Conservation (phyloP, 2,888 invertebrate genomes). For the Drosophila koepferae region DNA sequence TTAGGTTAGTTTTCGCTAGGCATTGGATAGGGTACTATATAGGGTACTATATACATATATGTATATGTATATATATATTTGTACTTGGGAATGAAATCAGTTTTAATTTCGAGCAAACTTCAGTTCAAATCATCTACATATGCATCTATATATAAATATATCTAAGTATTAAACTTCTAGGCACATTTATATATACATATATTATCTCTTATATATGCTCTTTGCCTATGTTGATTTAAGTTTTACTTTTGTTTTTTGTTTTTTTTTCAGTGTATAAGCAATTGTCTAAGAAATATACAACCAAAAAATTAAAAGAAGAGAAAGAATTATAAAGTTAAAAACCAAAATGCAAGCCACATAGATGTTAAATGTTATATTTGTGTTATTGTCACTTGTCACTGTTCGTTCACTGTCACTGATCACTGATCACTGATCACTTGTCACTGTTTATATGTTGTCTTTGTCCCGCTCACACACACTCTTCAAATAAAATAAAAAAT, state of each 20-base stretch:
- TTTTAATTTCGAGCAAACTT: slow-evolving; percentile 45
- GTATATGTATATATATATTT: not conserved
- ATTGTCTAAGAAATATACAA: not conserved
- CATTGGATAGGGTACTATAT: slow-evolving; percentile 1
- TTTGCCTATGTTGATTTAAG: slow-evolving; percentile 8
- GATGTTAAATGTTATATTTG: slow-evolving; percentile 69
- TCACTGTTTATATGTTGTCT: slow-evolving; percentile 57
- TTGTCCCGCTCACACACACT: slow-evolving; percentile 16
- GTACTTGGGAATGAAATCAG: slow-evolving; percentile 24
- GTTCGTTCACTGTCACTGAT: slow-evolving; percentile 50
- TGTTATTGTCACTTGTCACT: slow-evolving; percentile 56
- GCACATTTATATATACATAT: slow-evolving; percentile 11
- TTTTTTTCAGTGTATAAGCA: not conserved
- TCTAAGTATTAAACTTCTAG: slow-evolving; percentile 34
- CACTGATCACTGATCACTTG: slow-evolving; percentile 40
- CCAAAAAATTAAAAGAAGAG: too few relatives aligned
- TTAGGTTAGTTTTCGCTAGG: slow-evolving; percentile 37
- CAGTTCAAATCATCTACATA: slow-evolving; percentile 62
- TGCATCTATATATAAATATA: slow-evolving; percentile 27
- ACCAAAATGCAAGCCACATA: slow-evolving; percentile 20
- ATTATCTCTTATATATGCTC: slow-evolving; percentile 9
- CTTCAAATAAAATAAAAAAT: not conserved
- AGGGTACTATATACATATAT: not conserved
- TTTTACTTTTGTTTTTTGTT: too few relatives aligned
- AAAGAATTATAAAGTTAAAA: not conserved